These are phyloP conservation scores for Martes martes DNA, from an alignment of 2,113 vertebrate genomes.

Conservation along the genomic window DNA sequence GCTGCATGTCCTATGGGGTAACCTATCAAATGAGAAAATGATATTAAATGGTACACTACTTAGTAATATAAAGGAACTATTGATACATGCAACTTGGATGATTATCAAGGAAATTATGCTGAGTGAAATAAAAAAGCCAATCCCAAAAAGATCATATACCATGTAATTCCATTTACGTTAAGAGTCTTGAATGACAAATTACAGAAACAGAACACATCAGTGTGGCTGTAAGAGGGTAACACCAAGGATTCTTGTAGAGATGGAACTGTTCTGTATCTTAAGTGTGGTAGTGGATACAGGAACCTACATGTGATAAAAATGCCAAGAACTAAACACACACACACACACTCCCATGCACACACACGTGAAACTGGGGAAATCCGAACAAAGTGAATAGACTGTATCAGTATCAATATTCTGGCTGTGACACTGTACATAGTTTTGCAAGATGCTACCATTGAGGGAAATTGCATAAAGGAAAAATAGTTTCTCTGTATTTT, in stretches of 20 bases:
- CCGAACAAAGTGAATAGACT: background rate
- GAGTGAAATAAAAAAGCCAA: background rate
- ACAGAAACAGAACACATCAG: slow-evolving; percentile 1
- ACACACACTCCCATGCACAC: background rate
- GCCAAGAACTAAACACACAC: background rate
- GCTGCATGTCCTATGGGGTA: background rate
- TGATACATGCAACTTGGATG: background rate
- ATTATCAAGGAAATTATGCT: slow-evolving; percentile 6
- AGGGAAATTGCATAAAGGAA: background rate
- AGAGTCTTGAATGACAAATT: slow-evolving; percentile 30
- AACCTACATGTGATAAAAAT: background rate
- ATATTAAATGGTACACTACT: slow-evolving; percentile 6
- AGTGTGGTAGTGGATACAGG: background rate
- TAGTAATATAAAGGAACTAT: background rate
- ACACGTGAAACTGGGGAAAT: background rate
- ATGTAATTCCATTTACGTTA: slow-evolving; percentile 7
- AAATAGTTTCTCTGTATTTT: background rate
- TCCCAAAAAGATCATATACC: background rate
- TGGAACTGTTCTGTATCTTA: background rate
- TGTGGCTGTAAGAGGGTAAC: background rate
- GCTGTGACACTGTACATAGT: background rate
- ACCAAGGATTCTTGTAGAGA: background rate
- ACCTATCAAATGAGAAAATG: slow-evolving; percentile 20
- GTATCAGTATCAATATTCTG: background rate
- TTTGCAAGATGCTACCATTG: background rate